Percentiles rank a stretch among this genome's conserved stretches.
phyloP scores from a whole-genome alignment of 1,140 invertebrate genomes.

The Diorhabda carinulata region DNA sequence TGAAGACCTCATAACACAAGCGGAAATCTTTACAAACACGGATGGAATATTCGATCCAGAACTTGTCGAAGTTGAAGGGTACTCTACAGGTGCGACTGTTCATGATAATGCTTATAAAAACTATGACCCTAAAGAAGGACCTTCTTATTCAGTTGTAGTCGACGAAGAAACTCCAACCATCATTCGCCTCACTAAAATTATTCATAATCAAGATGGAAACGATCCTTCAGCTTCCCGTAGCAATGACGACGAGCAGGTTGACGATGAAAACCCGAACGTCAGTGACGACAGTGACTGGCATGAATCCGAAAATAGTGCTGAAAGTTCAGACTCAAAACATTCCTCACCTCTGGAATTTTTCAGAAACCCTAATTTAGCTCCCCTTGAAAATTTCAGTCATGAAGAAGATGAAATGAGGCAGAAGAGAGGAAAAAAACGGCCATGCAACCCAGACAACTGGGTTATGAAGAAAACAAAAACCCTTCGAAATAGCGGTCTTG shows the following conservation, averaged over 20 bases:
- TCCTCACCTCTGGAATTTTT: too few species aligned
- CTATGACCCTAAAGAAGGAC: slow-evolving; percentile 6
- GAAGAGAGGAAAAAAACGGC: not conserved
- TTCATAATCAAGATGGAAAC: slow-evolving; percentile 9
- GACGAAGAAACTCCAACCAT: slow-evolving; percentile 6
- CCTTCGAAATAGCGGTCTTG: slow-evolving; percentile 4
- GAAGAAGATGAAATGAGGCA: too few species aligned
- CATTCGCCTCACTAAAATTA: slow-evolving; percentile 1
- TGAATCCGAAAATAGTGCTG: too few species aligned
- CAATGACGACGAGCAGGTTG: slow-evolving; percentile 8
- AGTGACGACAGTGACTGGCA: too few species aligned
- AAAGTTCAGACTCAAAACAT: too few species aligned
- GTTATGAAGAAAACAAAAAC: not conserved
- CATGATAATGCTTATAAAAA: slow-evolving; percentile 10
- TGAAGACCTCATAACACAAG: not conserved
- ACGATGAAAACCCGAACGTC: slow-evolving; percentile 8
- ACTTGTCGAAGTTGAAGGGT: slow-evolving; percentile 10
- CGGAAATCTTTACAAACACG: not conserved
- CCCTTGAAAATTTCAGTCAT: too few species aligned
- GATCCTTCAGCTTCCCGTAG: slow-evolving; percentile 8
- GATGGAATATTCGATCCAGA: slow-evolving; percentile 8
- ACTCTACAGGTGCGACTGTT: slow-evolving; percentile 9
- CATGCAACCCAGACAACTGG: not conserved
- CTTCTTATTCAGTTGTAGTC: slow-evolving; percentile 9
- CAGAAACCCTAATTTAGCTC: too few species aligned